Conservation (phyloP, 1,140 invertebrate species). For the Zaprionus vittiger region DNA sequence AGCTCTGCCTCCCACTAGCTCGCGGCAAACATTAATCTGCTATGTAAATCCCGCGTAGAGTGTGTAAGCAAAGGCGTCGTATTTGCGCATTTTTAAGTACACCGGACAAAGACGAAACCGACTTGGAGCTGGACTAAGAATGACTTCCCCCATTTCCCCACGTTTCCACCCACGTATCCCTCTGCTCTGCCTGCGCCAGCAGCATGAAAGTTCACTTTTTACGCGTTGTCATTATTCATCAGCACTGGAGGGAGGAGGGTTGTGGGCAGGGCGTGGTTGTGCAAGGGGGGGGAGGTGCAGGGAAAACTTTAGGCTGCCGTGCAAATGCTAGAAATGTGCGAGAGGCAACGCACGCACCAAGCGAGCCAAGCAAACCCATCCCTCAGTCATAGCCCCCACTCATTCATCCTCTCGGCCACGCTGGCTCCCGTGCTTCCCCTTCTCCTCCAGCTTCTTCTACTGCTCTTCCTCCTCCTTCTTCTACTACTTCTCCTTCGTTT, state of each 20-base stretch:
- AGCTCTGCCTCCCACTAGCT: background rate
- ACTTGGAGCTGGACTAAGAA: constrained; percentile 1
- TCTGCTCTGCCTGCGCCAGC: constrained; percentile 1
- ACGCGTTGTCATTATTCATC: constrained; percentile 76
- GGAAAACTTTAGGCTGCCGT: constrained; percentile 48
- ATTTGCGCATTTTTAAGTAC: constrained; percentile 63
- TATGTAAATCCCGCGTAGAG: constrained; percentile 58
- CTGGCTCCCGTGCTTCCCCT: background rate
- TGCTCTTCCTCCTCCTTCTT: background rate
- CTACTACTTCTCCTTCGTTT: constrained; percentile 2
- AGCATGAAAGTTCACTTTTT: constrained; percentile 68
- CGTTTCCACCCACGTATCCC: background rate
- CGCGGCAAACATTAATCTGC: constrained; percentile 56
- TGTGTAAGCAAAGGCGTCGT: constrained; percentile 52
- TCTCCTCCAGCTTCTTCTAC: background rate
- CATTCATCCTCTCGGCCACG: background rate
- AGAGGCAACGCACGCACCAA: constrained; percentile 5
- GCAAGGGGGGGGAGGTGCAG: background rate
- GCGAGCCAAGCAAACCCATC: background rate
- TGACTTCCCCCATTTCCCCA: background rate
- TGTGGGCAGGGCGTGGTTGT: background rate
- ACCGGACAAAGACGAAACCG: constrained; percentile 13
- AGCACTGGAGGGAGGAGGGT: constrained; percentile 15
- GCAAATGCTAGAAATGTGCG: constrained; percentile 48
- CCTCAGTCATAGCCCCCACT: constrained; percentile 7